A percentile compares a stretch with the other conserved stretches of the same genome.
Evolutionary conservation across 2,888 invertebrate species (phyloP).

Genomic region (Meandrusa payeni): DNA sequence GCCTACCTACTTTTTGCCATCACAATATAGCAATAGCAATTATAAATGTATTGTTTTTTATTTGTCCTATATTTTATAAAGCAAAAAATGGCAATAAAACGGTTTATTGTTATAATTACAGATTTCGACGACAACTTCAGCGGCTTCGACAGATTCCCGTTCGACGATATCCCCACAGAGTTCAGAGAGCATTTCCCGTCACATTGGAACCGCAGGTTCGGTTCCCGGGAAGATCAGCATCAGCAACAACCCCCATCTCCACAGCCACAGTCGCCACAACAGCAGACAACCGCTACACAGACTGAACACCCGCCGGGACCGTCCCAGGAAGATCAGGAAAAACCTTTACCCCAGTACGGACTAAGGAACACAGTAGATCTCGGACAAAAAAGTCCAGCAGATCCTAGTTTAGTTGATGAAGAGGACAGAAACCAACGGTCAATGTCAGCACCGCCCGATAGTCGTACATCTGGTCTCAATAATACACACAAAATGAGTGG

Average conservation of each 20-base stretch:
- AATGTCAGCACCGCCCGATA: constrained; percentile 90
- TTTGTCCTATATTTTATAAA: too few species aligned
- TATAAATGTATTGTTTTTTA: too few species aligned
- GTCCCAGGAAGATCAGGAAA: constrained; percentile 41
- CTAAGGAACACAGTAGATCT: constrained; percentile 90
- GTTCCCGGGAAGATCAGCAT: constrained; percentile 52
- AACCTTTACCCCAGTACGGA: constrained; percentile 83
- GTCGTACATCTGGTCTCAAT: constrained; percentile 50
- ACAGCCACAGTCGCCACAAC: constrained; percentile 43
- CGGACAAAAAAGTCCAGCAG: constrained; percentile 83
- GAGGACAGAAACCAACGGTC: constrained; percentile 85
- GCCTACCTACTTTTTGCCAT: too few species aligned
- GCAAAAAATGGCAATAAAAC: too few species aligned
- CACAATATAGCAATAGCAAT: too few species aligned
- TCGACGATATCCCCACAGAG: constrained; percentile 75
- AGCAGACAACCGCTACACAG: constrained; percentile 63
- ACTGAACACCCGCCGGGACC: constrained; percentile 54
- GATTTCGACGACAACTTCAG: constrained; percentile 72
- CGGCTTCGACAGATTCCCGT: constrained; percentile 77
- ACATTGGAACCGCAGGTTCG: constrained; percentile 66
- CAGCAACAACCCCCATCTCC: constrained; percentile 41
- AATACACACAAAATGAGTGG: constrained; percentile 55
- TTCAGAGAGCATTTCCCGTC: constrained; percentile 73
- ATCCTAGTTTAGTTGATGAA: constrained; percentile 72
- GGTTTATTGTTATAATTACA: constrained; percentile 53